Base-by-base conservation (phyloP, 2,888 invertebrate genomes). In the Drosophila barbarae region DNA sequence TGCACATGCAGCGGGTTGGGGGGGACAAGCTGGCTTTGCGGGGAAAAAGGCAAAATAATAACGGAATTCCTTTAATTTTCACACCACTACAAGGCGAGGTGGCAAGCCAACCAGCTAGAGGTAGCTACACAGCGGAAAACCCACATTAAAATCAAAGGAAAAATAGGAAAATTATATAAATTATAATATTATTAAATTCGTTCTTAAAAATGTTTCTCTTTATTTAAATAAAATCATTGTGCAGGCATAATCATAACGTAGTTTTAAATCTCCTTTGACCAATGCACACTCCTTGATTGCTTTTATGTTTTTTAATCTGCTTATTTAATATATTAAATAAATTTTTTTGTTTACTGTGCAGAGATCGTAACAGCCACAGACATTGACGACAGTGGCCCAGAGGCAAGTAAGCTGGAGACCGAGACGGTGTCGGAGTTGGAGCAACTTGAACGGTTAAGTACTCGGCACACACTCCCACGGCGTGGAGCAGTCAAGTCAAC, bases 391-490 rank as follows among this genome's bases (percentile, higher is more conserved):
- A 77, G 76, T 74, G 71, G 76, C 82, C 82, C 74, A 66, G 74
- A 60, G 75, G 78, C 75, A 65, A 64, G 49, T 39, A 30, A 61
- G 52, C 51, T 35, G 54, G 61, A 60, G 52, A 26, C 52, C 28
- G 52, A 46, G 52, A 21, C 30, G 69, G 63, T 53, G 63, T 63
- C 70, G 57, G 70, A 72, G 80, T 69, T 71, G 71, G 28, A 47
- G 63, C 79, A 84, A 82, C 81, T 81, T 81, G 84, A 81, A 81
- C 81, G 81, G 81, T 81, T 81, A 81, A 81, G 81, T 82, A 84
- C 84, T 79, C 53, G 46, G 38, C 69, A 39, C 53, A 58, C 67
- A 67, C 67, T 67, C 67, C 67, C 68, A 68, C 49, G 49, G 61
- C 59, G 59, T 15, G 23, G 59, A 53, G 69, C 83, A 83, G 79